Evolutionary conservation across 2,797 vertebrate genomes (phyloP), one percentile per base, ranked within the genome.

Genomic region (Rhabdomys pumilio): DNA sequence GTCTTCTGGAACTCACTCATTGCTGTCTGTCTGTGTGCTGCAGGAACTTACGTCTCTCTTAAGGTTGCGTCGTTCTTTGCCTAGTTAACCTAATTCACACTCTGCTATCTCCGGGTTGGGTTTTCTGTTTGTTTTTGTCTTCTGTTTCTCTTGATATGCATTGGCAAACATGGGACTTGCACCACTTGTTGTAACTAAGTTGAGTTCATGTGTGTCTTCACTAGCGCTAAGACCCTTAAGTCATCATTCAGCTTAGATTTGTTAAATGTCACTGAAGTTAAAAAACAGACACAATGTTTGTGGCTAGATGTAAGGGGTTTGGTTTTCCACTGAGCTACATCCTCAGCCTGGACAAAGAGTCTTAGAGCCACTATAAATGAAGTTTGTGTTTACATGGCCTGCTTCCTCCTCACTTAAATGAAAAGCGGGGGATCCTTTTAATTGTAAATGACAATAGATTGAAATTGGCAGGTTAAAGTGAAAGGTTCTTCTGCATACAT

Each of bases 201-300:
- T 91, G 34, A n/a, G 3, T 83, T 88, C 87, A 86, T 69, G 76
- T 65, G 1, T 84, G 84, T 29, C n/a, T 95, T 91, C 50, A 72
- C 80, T 94, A 87, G 89, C 26, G 75, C 75, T 59, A 69, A 8
- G 91, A 80, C 15, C 44, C 14, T 92, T 96, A 90, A 89, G n/a
- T 92, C 65, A 61, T n/a, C 11, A 19, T 88, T 93, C 73, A 88
- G 76, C 90, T 93, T 96, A 44, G 55, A 34, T 73, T 95, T 96
- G 75, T 87, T 91, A 94, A 86, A 84, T 57, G 55, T 85, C 38
- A 84, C 15, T 89, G 53, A 81, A 94, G 59, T 79, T 59, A 38
- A 84, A 92, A 93, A 44, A 81, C 59, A 47, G 69, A 55, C 50
- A 47, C 17, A 77, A 26, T 63, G 83, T 95, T 90, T 91, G 69